A percentile compares a stretch with the other conserved stretches of the same genome.
These are phyloP conservation scores for Cosmorhoe ocellata DNA, from an alignment of 2,888 invertebrate genomes.

Conservation along the genomic window DNA sequence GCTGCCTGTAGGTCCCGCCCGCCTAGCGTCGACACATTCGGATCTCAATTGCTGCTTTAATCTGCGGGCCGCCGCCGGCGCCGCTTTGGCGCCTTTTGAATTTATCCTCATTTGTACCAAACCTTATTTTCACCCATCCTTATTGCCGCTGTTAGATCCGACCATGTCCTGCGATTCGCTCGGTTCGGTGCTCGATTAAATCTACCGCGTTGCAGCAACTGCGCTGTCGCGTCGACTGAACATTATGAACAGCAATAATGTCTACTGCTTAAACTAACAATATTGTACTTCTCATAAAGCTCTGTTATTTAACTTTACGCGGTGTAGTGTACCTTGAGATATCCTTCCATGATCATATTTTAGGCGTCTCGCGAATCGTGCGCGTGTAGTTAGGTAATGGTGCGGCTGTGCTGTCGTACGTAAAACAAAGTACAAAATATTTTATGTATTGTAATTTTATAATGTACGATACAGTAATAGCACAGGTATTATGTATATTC, in stretches of 20 bases:
- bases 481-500: constrained; percentile 75
- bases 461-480: constrained; percentile 75
- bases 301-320: constrained; percentile 40
- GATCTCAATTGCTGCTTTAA: constrained; percentile 52
- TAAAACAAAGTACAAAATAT: constrained; percentile 82
- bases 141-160: constrained; percentile 39
- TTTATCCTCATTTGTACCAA: constrained; percentile 41
- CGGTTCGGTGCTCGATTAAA: background rate
- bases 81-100: constrained; percentile 39
- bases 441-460: constrained; percentile 80
- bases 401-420: constrained; percentile 71
- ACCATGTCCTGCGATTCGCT: background rate
- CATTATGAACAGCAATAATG: constrained; percentile 21
- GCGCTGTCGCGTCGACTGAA: constrained; percentile 16
- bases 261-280: constrained; percentile 57
- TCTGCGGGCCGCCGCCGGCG: constrained; percentile 30
- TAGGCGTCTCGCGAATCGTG: constrained; percentile 52
- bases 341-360: constrained; percentile 21
- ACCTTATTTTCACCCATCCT: constrained; percentile 37
- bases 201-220: constrained; percentile 14
- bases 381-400: constrained; percentile 65
- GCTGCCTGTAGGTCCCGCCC: constrained; percentile 24
- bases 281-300: constrained; percentile 80
- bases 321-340: constrained; percentile 25
- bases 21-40: constrained; percentile 38